Percentiles rank a stretch among this genome's conserved stretches.
Conservation (phyloP, 2,888 invertebrate genomes). For the Bedellia somnulentella region DNA sequence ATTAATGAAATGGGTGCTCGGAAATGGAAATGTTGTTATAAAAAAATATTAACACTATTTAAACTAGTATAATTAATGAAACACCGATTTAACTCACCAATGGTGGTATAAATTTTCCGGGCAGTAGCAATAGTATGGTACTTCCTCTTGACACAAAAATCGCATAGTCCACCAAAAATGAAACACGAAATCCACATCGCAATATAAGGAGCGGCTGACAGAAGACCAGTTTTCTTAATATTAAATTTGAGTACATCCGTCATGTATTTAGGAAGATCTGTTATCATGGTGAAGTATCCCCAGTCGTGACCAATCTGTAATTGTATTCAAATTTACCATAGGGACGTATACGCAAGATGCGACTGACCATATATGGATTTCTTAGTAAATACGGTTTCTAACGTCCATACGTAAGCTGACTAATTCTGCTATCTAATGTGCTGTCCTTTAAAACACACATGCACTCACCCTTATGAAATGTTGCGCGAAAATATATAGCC, state of each 20-base stretch:
- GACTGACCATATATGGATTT: too few species aligned
- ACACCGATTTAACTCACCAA: conserved; percentile 19
- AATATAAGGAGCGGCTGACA: conserved; percentile 58
- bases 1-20: not conserved
- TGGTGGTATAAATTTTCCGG: conserved; percentile 31
- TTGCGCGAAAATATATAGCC: too few species aligned
- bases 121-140: conserved; percentile 21
- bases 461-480: too few species aligned
- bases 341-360: too few species aligned
- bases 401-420: too few species aligned
- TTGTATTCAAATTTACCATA: too few species aligned
- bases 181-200: conserved; percentile 55
- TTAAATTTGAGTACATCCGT: conserved; percentile 54
- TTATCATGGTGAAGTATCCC: conserved; percentile 62
- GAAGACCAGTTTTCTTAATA: conserved; percentile 48
- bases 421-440: too few species aligned
- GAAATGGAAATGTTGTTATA: not conserved
- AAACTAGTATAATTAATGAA: not conserved
- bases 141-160: conserved; percentile 23
- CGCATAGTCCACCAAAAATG: conserved; percentile 42
- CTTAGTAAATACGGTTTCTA: too few species aligned
- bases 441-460: too few species aligned
- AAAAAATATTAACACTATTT: not conserved
- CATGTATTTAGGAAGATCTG: conserved; percentile 61
- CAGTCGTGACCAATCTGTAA: conserved; percentile 56